Evolutionary conservation across 2,113 vertebrate genomes (phyloP).

Genomic region (Leucopsar rothschildi): DNA sequence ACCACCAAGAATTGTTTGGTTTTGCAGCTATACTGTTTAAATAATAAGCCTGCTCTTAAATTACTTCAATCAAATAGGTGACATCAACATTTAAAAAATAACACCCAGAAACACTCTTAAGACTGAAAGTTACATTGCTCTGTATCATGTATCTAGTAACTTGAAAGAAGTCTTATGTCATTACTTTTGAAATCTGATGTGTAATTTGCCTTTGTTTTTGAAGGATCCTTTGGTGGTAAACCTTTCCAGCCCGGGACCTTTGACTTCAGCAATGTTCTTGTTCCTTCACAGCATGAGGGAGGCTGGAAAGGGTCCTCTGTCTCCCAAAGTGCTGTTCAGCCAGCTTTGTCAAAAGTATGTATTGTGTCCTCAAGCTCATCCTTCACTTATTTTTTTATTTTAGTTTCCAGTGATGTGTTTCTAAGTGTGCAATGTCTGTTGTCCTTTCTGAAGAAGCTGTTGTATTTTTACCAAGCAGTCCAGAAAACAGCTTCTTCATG

Average conservation of each 20-base stretch:
- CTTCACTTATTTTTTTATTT: neutral
- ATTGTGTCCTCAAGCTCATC: neutral
- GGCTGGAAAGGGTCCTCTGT: constrained; percentile 86
- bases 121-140: neutral
- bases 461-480: neutral
- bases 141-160: neutral
- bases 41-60: neutral
- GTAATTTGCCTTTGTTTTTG: constrained; percentile 48
- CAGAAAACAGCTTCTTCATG: neutral
- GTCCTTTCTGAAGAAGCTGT: neutral
- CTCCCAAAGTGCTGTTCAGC: constrained; percentile 93
- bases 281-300: constrained; percentile 97
- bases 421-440: neutral
- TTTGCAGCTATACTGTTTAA: neutral
- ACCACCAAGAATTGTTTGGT: neutral
- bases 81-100: neutral
- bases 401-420: neutral
- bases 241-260: constrained; percentile 86
- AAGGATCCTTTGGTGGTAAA: constrained; percentile 85
- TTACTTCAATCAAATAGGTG: neutral
- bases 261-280: constrained; percentile 94
- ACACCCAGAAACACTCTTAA: neutral
- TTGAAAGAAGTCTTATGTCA: neutral
- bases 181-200: constrained; percentile 31
- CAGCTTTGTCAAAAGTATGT: constrained; percentile 97